Base-by-base conservation (phyloP, 2,888 invertebrate species). In the Dryococelus australis region DNA sequence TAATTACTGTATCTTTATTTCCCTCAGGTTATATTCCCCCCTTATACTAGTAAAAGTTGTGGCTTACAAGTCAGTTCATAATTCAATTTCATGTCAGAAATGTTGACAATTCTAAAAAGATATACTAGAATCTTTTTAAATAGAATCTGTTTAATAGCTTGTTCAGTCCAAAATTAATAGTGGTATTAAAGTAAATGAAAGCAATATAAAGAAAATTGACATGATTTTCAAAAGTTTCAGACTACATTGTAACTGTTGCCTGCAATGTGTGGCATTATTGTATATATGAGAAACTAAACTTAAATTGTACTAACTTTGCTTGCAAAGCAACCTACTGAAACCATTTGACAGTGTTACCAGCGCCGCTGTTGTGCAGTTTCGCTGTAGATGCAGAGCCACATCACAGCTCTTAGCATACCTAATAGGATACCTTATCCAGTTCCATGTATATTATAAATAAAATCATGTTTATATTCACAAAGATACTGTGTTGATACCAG, bases 211-310 rank as follows among this genome's bases (percentile, higher is more conserved):
- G 65, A 24, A 20, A 65, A 65, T 65, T 65, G 6, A 65, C 20
- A 65, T 65, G 65, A n/a, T 65, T 65, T 65, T 65, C 65, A n/a
- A 65, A 65, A 65, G n/a, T 65, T 65, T 65, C 65, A 65, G 65
- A 65, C n/a, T 16, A 65, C 20, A 20, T 51, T 65, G 65, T 65
- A 65, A n/a, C 65, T 65, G 65, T 65, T 65, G 65, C 65, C 65
- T 65, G 24, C 20, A 65, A 47, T 47, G 47, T 65, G 65, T 65
- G 65, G 65, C 65, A 65, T 65, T 65, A 65, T 65, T 65, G 65
- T 65, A 65, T 65, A 65, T 65, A 65, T 65, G 24, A 65, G n/a
- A 65, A 65, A 65, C 24, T 65, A 65, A 65, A 65, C 65, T n/a
- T 24, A 65, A 65, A 65, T n/a, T 65, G n/a, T 65, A 65, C 65